These are phyloP conservation scores for Thamnaconus septentrionalis DNA, from an alignment of 2,113 vertebrate species.

Conservation along the genomic window DNA sequence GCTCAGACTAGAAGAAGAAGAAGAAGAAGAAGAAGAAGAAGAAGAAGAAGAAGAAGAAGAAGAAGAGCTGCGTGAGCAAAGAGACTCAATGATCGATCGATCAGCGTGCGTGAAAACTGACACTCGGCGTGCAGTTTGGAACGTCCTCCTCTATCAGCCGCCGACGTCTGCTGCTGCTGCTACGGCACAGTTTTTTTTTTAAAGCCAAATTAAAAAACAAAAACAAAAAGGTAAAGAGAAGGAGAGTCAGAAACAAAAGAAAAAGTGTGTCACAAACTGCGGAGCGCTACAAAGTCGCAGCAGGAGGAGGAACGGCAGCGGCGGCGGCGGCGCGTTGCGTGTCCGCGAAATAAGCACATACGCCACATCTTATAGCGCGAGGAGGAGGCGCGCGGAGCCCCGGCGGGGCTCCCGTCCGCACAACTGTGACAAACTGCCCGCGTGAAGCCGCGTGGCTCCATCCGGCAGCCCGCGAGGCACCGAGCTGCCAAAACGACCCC, in stretches of 20 bases:
- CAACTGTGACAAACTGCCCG: constrained; percentile 73
- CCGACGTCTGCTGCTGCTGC: neutral
- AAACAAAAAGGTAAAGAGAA: neutral
- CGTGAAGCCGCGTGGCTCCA: constrained; percentile 75
- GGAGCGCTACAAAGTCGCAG: too few relatives aligned
- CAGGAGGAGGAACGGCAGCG: constrained; percentile 6
- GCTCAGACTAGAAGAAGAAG: constrained; percentile 35
- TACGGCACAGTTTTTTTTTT: constrained; percentile 19
- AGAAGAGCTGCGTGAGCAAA: constrained; percentile 26
- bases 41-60: neutral
- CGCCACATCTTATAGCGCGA: constrained; percentile 73
- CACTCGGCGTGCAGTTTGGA: constrained; percentile 34
- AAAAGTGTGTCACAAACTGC: too few relatives aligned
- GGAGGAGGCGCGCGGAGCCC: constrained; percentile 55
- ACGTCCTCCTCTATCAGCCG: constrained; percentile 17
- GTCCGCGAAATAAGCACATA: constrained; percentile 67
- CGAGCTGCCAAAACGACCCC: constrained; percentile 49
- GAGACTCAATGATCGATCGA: constrained; percentile 34
- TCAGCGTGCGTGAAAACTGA: constrained; percentile 25
- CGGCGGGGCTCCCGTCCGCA: constrained; percentile 48
- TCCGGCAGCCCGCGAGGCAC: constrained; percentile 61
- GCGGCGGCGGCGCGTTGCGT: constrained; percentile 62
- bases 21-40: too few relatives aligned
- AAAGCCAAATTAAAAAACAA: constrained; percentile 55
- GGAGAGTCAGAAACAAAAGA: too few relatives aligned